Percentiles rank a stretch among this genome's conserved stretches.
Conservation (phyloP, 2,888 invertebrate genomes). For the Drosophila longiperda region DNA sequence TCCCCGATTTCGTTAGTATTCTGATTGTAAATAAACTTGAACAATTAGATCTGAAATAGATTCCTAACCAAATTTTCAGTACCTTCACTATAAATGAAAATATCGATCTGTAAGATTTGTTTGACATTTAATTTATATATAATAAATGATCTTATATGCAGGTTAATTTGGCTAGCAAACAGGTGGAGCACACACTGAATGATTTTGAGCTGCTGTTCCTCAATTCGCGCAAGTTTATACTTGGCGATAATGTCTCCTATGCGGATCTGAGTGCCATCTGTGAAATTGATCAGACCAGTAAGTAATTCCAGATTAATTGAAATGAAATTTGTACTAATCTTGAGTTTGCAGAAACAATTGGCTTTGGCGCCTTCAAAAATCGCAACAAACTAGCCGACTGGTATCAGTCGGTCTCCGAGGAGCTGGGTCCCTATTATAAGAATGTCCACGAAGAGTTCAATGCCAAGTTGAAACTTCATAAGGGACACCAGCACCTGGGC, state of each 20-base stretch:
- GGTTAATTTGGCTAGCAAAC: slow-evolving; percentile 78
- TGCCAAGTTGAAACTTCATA: slow-evolving; percentile 70
- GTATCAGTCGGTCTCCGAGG: slow-evolving; percentile 87
- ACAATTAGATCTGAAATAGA: too few relatives aligned
- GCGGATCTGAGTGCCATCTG: slow-evolving; percentile 91
- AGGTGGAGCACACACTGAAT: slow-evolving; percentile 87
- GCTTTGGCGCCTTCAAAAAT: slow-evolving; percentile 87
- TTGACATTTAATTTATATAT: too few relatives aligned
- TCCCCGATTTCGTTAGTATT: background rate
- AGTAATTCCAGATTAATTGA: slow-evolving; percentile 44
- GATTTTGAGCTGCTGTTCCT: slow-evolving; percentile 87
- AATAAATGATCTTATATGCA: slow-evolving; percentile 29
- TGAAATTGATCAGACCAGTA: slow-evolving; percentile 92
- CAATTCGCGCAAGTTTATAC: slow-evolving; percentile 85
- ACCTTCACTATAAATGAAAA: background rate
- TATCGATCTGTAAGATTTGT: background rate
- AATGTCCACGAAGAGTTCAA: slow-evolving; percentile 86
- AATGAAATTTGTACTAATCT: background rate
- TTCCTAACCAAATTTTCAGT: background rate
- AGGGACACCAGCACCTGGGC: slow-evolving; percentile 61
- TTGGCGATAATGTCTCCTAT: slow-evolving; percentile 88
- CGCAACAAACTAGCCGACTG: slow-evolving; percentile 88
- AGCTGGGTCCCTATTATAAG: slow-evolving; percentile 88
- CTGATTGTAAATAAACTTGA: background rate
- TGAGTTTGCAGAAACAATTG: slow-evolving; percentile 87